Conservation (phyloP, 2,113 vertebrate genomes). For the Tetraodon nigroviridis region DNA sequence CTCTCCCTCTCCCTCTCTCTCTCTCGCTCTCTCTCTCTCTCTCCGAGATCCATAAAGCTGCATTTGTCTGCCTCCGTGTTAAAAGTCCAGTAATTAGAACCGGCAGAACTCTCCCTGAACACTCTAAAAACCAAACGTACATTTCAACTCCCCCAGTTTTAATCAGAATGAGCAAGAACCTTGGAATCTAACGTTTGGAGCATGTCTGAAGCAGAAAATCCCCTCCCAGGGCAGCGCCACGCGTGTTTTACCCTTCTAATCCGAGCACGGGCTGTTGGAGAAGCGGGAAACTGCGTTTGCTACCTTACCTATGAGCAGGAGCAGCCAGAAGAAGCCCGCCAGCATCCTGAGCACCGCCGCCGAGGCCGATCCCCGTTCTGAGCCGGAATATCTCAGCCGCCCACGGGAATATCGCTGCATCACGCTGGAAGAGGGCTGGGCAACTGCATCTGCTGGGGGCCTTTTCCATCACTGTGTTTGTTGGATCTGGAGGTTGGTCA, state of each 20-base stretch:
- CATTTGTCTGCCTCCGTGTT: neutral
- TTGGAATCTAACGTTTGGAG: no score
- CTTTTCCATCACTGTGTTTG: no score
- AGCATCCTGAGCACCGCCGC: conserved; percentile 18
- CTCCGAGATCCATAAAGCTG: neutral
- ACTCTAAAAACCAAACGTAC: no score
- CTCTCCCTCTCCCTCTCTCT: fast-evolving
- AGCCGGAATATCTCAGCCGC: neutral
- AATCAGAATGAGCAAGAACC: no score
- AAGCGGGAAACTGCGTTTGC: neutral
- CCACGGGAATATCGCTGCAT: neutral
- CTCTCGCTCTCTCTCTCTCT: fast-evolving
- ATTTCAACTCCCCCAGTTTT: no score
- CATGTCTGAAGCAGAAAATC: no score
- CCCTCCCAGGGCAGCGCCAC: no score
- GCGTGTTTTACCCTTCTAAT: no score
- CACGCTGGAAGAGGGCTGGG: conserved; percentile 9
- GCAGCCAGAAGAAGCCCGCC: conserved; percentile 20
- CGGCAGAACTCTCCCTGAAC: neutral
- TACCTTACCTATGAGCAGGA: conserved; percentile 50
- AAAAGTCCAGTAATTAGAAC: neutral
- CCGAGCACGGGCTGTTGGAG: no score
- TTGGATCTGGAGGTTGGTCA: neutral
- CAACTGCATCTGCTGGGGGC: no score
- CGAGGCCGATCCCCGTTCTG: no score